phyloP scores from a whole-genome alignment of 2,797 vertebrate species.

The Hippocampus kuda region DNA sequence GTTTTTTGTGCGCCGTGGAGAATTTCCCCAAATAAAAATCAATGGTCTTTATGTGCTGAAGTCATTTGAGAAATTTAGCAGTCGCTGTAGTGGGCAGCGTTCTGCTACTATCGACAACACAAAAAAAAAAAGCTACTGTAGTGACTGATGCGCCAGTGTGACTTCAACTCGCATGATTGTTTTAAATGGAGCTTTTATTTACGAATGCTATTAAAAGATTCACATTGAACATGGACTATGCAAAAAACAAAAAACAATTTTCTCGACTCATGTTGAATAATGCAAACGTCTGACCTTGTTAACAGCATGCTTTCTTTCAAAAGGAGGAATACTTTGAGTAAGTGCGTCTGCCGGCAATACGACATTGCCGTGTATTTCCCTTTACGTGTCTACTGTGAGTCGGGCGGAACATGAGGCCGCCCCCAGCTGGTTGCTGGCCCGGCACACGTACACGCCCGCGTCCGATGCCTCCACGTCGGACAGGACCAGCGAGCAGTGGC shows the following conservation, averaged over 20 bases:
- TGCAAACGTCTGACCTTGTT: not conserved
- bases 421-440: constrained; percentile 55
- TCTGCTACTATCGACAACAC: no score
- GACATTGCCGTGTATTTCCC: not conserved
- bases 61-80: not conserved
- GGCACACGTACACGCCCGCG: constrained; percentile 67
- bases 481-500: constrained; percentile 63
- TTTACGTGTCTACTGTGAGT: constrained; percentile 38
- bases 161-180: not conserved
- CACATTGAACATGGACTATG: constrained; percentile 13
- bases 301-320: constrained; percentile 15
- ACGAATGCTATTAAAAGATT: constrained; percentile 9
- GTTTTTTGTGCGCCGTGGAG: not conserved
- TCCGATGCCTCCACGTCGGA: constrained; percentile 48
- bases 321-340: not conserved
- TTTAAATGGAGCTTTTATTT: constrained; percentile 18
- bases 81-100: no score
- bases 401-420: constrained; percentile 53
- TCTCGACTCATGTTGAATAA: not conserved
- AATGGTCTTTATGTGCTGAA: not conserved
- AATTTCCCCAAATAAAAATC: not conserved
- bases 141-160: not conserved
- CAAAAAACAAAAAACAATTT: not conserved
- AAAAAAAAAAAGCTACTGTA: no score
- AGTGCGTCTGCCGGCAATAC: not conserved